Evolutionary conservation across 92 coral and sea anemone species (phyloP), one percentile per base, ranked within the genome.

Genomic region (Paramuricea clavata): DNA sequence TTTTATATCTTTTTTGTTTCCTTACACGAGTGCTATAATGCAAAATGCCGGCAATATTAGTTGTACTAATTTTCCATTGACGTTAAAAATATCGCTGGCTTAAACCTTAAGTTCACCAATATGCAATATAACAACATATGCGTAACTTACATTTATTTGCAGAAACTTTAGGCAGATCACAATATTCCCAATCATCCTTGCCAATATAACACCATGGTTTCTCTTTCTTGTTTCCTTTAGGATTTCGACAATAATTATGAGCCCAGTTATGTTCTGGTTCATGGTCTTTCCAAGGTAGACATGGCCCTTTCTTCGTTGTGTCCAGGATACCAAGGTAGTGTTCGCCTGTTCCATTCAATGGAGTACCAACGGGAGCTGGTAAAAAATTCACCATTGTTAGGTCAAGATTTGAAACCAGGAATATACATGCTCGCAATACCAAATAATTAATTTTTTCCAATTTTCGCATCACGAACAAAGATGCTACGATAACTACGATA

Each of bases 181-280:
- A 96, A 9, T 49, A 56, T 68, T 96, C 98, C 73, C 42, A 62
- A 25, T 74, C 56, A 21, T 81, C 1, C 0, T 60, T 39, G 34
- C 82, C 93, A 30, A 91, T 92, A 69, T 81, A 92, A 64, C 99
- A 96, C 98, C 98, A 96, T 7, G 99, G 99, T 6, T 88, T 78
- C 17, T 57, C 75, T 13, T 61, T 33, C 19, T 60, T 52, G 56
- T 28, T 57, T n/a, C 92, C 93, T 17, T 78, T 81, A 1, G 92
- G 94, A 61, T 96, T 94, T 13, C 99, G 96, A 85, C 99, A 96
- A 85, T 80, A 96, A 85, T 94, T 96, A 23, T 89, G 94, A 0
- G 82, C 78, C 69, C 87, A 50, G 41, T 88, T 89, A 25, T 69
- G 85, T 34, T 90, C 81, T 28, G 80, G 85, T 42, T 85, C 88